phyloP scores from a whole-genome alignment of 2,888 invertebrate species.

The Cistogaster globosa region DNA sequence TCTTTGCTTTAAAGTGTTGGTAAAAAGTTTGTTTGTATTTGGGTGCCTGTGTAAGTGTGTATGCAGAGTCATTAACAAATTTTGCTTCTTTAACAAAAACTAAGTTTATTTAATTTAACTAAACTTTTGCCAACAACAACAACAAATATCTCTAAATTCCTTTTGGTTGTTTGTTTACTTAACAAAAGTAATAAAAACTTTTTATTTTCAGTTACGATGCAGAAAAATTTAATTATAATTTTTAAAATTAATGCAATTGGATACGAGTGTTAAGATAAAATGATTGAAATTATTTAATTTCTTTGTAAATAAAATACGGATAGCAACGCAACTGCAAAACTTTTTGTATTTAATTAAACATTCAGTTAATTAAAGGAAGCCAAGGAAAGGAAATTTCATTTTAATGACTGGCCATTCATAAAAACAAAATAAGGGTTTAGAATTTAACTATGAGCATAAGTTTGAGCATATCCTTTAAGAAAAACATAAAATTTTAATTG shows the following conservation, averaged over 20 bases:
- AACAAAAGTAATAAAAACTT: conserved; percentile 17
- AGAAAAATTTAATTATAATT: conserved; percentile 26
- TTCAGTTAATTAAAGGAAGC: too few species aligned
- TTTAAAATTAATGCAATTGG: conserved; percentile 4
- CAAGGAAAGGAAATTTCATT: too few species aligned
- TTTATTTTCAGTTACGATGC: neutral
- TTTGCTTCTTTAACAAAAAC: conserved; percentile 17
- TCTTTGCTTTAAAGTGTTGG: neutral
- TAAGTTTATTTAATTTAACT: conserved; percentile 10
- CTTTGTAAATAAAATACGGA: neutral
- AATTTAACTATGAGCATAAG: too few species aligned
- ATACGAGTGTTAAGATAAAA: conserved; percentile 7
- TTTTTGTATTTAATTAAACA: too few species aligned
- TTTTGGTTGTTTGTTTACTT: neutral
- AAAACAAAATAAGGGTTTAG: too few species aligned
- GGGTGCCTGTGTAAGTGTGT: neutral
- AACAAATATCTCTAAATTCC: neutral
- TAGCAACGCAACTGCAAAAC: neutral
- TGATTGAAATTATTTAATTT: conserved; percentile 10
- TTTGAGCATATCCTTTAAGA: too few species aligned
- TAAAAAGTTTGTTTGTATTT: neutral
- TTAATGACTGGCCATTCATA: too few species aligned
- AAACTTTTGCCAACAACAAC: conserved; percentile 8
- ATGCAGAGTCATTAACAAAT: neutral
- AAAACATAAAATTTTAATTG: too few species aligned